Evolutionary conservation across 2,797 vertebrate genomes (phyloP), one percentile per base, ranked within the genome.

Genomic region (Alectoris magna): DNA sequence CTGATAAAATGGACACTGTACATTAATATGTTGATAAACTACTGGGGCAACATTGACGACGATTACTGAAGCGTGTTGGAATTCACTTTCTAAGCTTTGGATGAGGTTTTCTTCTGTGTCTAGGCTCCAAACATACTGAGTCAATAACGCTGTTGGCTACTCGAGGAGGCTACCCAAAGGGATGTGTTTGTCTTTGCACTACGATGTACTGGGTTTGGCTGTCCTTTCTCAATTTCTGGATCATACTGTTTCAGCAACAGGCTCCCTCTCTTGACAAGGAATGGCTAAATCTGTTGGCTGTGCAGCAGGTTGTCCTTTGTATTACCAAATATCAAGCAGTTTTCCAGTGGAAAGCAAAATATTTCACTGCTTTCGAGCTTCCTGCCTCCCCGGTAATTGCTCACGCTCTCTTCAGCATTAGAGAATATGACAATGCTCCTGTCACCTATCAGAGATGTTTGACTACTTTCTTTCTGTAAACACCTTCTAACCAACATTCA

Each of bases 401-500:
- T 91, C 0, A 0, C 77, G 67, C 60, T 71, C 29, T 83, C 58
- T 73, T 74, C 71, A 77, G 80, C 89, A 70, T 79, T 67, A 70
- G 59, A 84, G 86, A 90, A 68, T 88, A 67, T 46, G 60, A 71
- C 85, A 87, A 92, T 91, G 93, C 94, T 92, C 70, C 80, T 87
- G 72, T 93, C 95, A 96, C 90, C 94, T 90, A 84, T 70, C 77
- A 64, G 69, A 91, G 84, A 72, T 93, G 63, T 97, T 97, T 97
- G 95, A 96, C 94, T 95, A 76, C 90, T 92, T 97, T 91, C 91
- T 93, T 96, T 93, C 96, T 87, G 94, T 95, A 96, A 97, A 97
- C 64, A 96, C 87, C 95, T 96, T 80, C 92, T 95, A 87, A 95
- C 89, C 92, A 97, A 95, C 94, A 92, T 97, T 98, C 96, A 87